Evolutionary conservation across 2,797 vertebrate species (phyloP), one percentile per base, ranked within the genome.

Genomic region (Otolemur crassicaudatus): DNA sequence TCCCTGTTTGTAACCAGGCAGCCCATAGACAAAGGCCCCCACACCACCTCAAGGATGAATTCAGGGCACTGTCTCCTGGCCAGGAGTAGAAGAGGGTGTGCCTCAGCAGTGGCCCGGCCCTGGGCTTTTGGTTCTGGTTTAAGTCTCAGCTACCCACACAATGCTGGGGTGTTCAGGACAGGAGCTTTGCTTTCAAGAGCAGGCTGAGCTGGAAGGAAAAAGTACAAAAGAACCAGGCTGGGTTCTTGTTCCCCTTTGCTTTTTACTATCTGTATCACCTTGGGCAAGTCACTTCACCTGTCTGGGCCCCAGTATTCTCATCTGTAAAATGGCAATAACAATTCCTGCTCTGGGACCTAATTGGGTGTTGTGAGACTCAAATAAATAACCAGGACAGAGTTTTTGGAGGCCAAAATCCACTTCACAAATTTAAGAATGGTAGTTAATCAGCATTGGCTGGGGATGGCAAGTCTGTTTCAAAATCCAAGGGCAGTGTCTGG

Each of bases 271-370:
- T 25, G 29, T 14, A 61, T 92, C 93, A 67, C 90, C 87, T 83
- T 17, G 79, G 93, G 81, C 91, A 88, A 90, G 85, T 88, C 73
- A 46, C 1, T 11, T 84, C 20, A 27, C 65, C 83, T 58, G 22
- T 19, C 46, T 23, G 82, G n/a, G 87, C 58, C 17, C 93, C 90
- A n/a, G 17, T 63, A 70, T 90, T 69, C 79, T 94, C 86, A 81
- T 87, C 86, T 73, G 76, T 89, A 72, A 90, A 90, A 63, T 31
- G 63, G n/a, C 73, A 40, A 17, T 90, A 90, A 97, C 75, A 88
- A 87, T 40, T 27, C 63, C 37, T 37, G 43, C 92, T 76, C 86
- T 34, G 46, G 76, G 88, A 91, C 76, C 86, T 95, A 49, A 77
- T 13, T 14, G 25, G 73, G 56, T 80, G 22, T 63, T 46, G 49